Evolutionary conservation across 2,888 invertebrate species (phyloP).

Genomic region (Tenthredo scrophulariae): DNA sequence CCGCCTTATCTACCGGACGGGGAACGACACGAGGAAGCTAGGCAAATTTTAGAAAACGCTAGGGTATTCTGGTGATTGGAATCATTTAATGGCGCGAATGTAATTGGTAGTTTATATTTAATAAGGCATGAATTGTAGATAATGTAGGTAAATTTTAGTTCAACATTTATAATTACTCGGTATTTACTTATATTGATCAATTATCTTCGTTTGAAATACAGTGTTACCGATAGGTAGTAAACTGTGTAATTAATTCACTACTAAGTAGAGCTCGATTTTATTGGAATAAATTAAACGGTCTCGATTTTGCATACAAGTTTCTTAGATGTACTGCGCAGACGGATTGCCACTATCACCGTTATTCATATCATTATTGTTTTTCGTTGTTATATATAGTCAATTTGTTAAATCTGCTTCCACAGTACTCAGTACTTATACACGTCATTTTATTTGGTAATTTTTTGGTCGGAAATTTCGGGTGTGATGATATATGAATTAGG

Average conservation of each 20-base stretch:
- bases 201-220: background rate
- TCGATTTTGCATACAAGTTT: conserved; percentile 36
- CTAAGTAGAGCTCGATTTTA: background rate
- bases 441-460: background rate
- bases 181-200: conserved; percentile 31
- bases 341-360: background rate
- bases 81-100: background rate
- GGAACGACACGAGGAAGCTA: conserved; percentile 80
- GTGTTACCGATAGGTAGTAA: background rate
- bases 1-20: conserved; percentile 88
- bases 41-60: conserved; percentile 81
- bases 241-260: conserved; percentile 28
- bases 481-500: background rate
- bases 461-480: background rate
- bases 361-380: background rate
- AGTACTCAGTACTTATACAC: background rate
- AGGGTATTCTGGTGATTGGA: conserved; percentile 80
- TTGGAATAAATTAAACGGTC: background rate
- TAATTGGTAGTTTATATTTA: background rate
- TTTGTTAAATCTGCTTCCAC: background rate
- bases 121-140: conserved; percentile 37
- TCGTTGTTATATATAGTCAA: background rate
- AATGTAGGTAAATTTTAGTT: conserved; percentile 30
- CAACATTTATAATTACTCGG: conserved; percentile 11
- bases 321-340: background rate